Percentiles rank a stretch among this genome's conserved stretches.
Evolutionary conservation across 1,140 invertebrate genomes (phyloP).

Genomic region (Zeugodacus cucurbitae): DNA sequence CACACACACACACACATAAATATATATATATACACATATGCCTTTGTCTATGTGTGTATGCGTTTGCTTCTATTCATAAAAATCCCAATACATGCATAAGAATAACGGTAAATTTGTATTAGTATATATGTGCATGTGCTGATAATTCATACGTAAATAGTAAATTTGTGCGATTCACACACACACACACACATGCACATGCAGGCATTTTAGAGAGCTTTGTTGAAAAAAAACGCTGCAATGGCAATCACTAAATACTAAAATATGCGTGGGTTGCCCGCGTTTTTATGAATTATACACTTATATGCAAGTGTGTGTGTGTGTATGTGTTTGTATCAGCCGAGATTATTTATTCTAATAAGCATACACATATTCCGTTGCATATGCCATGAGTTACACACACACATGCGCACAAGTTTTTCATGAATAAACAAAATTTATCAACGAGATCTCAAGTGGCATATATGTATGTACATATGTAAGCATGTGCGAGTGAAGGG

Average conservation of each 20-base stretch:
- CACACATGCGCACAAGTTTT: background rate
- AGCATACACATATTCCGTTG: background rate
- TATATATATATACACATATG: background rate
- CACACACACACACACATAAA: background rate
- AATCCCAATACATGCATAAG: background rate
- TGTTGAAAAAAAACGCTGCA: background rate
- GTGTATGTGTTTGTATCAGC: background rate
- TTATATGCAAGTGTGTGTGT: background rate
- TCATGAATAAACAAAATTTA: background rate
- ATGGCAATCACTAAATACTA: background rate
- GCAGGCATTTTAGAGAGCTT: background rate
- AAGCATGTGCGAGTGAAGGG: background rate
- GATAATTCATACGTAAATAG: background rate
- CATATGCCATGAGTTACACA: background rate
- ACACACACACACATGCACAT: too few relatives aligned
- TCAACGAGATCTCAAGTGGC: background rate
- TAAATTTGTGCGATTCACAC: background rate
- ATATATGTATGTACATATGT: background rate
- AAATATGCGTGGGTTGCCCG: constrained; percentile 24
- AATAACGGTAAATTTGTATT: background rate
- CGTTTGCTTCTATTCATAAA: constrained; percentile 7
- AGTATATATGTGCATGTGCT: background rate
- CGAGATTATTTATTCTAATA: background rate
- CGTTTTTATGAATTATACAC: constrained; percentile 1
- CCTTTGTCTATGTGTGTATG: background rate